Evolutionary conservation across 2,797 vertebrate species (phyloP).

Genomic region (Synanceia verrucosa): DNA sequence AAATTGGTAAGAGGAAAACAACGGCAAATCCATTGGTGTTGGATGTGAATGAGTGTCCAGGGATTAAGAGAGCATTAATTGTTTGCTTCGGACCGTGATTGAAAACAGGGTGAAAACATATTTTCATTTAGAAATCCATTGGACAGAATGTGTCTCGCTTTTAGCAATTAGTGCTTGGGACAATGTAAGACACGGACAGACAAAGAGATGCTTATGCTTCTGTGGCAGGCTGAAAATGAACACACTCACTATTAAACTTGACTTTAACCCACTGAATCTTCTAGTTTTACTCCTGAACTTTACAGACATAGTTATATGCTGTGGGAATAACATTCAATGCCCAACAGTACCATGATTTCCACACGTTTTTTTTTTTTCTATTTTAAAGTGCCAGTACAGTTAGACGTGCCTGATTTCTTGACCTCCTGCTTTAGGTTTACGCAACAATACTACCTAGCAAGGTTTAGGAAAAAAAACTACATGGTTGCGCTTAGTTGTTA

Average conservation of each 20-base stretch:
- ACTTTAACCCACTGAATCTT: neutral
- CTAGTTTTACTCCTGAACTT: neutral
- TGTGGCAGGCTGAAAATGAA: neutral
- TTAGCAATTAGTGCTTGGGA: constrained; percentile 50
- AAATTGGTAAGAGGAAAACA: constrained; percentile 38
- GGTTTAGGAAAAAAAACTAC: too few relatives aligned
- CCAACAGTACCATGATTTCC: neutral
- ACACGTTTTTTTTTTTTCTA: neutral
- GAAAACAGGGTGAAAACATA: constrained; percentile 54
- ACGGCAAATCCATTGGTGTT: constrained; percentile 25
- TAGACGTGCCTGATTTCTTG: neutral
- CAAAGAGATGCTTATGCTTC: constrained; percentile 46
- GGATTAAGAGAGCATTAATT: constrained; percentile 46
- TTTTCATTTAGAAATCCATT: constrained; percentile 50
- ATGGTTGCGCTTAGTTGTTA: too few relatives aligned
- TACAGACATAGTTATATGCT: neutral
- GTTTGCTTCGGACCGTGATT: constrained; percentile 37
- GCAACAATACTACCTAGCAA: too few relatives aligned
- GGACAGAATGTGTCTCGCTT: constrained; percentile 25
- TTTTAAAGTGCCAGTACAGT: neutral
- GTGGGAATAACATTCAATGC: neutral
- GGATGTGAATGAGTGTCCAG: constrained; percentile 11
- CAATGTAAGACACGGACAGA: constrained; percentile 29
- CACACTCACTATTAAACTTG: constrained; percentile 20
- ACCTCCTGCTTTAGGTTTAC: too few relatives aligned